Conservation (phyloP, 2,113 vertebrate genomes). For the Petroica traversi region DNA sequence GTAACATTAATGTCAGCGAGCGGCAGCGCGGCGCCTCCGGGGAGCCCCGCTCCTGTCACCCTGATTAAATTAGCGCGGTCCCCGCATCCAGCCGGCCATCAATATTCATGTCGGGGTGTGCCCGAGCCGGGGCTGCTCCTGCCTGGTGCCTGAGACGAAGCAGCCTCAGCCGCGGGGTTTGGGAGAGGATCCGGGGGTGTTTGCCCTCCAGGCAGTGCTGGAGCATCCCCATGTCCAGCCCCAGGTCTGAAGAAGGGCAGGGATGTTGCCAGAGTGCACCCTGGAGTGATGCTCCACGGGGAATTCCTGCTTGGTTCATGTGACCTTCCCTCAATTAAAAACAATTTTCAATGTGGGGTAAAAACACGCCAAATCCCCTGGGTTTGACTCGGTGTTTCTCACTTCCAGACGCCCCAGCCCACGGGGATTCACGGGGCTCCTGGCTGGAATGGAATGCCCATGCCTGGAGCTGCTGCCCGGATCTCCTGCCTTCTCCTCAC, state of each 20-base stretch:
- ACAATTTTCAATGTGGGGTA: neutral
- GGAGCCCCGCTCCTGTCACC: conserved; percentile 23
- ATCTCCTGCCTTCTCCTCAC: neutral
- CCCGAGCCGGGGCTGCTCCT: neutral
- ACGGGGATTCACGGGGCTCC: accelerated
- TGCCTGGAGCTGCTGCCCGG: neutral
- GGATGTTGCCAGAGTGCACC: neutral
- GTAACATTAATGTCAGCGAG: neutral
- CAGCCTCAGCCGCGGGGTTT: accelerated
- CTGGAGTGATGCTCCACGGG: accelerated
- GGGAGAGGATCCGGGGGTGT: neutral
- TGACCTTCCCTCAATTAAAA: accelerated
- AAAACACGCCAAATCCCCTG: accelerated
- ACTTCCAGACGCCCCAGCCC: accelerated
- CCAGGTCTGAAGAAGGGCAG: accelerated
- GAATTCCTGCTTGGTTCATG: accelerated
- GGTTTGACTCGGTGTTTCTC: neutral
- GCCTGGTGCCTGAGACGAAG: neutral
- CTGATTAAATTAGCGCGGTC: neutral
- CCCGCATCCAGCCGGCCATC: neutral
- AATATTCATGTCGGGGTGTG: neutral
- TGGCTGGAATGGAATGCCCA: neutral
- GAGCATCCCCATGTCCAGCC: neutral
- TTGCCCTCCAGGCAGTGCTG: accelerated
- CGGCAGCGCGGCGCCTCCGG: neutral